Conservation (phyloP, 2,113 vertebrate genomes). For the Colius striatus region DNA sequence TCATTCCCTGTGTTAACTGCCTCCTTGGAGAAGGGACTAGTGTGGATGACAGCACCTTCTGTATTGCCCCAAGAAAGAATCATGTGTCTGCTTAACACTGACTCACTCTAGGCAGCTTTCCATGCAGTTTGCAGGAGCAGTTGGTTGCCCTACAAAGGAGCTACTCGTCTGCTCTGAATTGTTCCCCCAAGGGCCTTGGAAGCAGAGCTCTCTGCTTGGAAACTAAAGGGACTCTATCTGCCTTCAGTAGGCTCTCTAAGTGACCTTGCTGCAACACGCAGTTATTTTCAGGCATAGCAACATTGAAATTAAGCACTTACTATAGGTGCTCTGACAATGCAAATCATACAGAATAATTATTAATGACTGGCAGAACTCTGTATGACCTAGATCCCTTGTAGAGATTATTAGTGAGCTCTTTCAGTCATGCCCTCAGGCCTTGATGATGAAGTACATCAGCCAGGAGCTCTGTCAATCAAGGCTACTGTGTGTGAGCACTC, state of each 20-base stretch:
- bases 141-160: background rate
- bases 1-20: background rate
- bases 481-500: accelerated
- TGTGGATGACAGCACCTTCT: background rate
- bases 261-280: background rate
- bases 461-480: background rate
- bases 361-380: background rate
- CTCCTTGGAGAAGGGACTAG: background rate
- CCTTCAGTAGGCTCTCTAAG: background rate
- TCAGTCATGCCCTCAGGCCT: background rate
- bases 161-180: background rate
- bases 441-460: background rate
- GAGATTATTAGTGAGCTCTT: background rate
- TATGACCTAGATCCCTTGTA: constrained; percentile 14
- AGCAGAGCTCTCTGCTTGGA: background rate
- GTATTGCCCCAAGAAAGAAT: background rate
- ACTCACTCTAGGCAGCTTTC: background rate
- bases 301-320: background rate
- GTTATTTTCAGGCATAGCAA: background rate
- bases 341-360: background rate
- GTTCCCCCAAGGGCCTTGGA: background rate
- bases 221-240: background rate
- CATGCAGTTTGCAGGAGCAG: background rate
- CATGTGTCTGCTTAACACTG: background rate
- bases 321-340: background rate